Base-by-base conservation (phyloP, 2,113 vertebrate species). In the Corythaixoides concolor region DNA sequence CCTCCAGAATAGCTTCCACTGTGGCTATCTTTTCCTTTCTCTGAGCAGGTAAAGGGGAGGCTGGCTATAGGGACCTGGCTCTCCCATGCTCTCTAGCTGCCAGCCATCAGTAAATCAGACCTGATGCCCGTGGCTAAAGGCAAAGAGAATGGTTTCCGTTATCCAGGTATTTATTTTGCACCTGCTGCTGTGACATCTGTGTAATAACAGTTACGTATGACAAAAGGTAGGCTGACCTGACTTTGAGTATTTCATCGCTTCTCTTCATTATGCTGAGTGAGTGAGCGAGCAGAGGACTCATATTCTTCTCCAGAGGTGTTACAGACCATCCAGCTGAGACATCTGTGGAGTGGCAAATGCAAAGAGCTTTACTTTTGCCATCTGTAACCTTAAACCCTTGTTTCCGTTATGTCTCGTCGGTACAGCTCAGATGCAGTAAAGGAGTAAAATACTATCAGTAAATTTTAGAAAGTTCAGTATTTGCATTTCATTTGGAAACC, bases 401-500 rank as follows among this genome's bases (percentile, higher is more conserved):
- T 85, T 94, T 95, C 89, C 2, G 0, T 59, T 87, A 70, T 33
- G 49, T 68, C 77, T 76, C 2, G 0, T 53, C 76, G 77, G 41
- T 95, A 85, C 50, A 68, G 74, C 70, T 95, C 77, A 72, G 67
- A 90, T 37, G 50, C 86, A 83, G 84, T 41, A 94, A 96, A 94
- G 81, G 81, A 89, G 45, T 94, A 95, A 95, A 95, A 95, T 58
- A 89, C 84, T 87, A 89, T 59, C 81, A 76, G 97, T 92, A 97
- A 96, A 93, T 94, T 97, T 97, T 86, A 96, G 80, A 95, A 97
- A 97, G 89, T 93, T 96, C 97, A 96, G 92, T 85, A 95, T 97
- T 95, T 97, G 96, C 90, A 95, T 97, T 95, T 97, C 81, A 93
- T 97, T 95, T 96, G 93, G 92, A 97, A 97, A 96, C 92, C 96